Evolutionary conservation across 2,888 invertebrate genomes (phyloP).

Genomic region (Aphodius granarius): DNA sequence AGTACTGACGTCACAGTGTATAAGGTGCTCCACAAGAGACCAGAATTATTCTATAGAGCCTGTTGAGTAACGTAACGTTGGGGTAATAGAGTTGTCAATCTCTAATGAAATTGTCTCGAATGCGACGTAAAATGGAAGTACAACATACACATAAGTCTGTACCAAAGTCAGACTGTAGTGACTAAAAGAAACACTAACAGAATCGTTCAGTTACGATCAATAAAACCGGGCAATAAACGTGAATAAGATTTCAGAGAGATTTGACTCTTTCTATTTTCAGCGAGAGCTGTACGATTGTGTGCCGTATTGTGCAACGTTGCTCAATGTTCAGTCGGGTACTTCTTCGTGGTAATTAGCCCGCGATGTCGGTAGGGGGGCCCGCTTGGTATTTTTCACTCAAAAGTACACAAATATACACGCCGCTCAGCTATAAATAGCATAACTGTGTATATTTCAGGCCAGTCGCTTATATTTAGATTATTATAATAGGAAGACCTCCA

Average conservation of each 20-base stretch:
- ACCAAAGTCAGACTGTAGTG: background rate
- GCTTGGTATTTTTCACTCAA: constrained; percentile 9
- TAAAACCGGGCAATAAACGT: background rate
- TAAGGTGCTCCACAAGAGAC: too few species aligned
- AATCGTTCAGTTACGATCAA: background rate
- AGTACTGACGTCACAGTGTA: too few species aligned
- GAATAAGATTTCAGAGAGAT: background rate
- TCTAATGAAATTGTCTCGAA: background rate
- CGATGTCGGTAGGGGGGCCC: background rate
- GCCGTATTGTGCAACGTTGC: background rate
- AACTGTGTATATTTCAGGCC: constrained; percentile 12
- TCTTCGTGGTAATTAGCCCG: constrained; percentile 2
- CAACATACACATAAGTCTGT: background rate
- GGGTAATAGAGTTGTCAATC: background rate
- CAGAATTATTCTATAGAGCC: background rate
- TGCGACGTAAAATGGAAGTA: background rate
- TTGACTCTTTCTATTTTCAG: background rate
- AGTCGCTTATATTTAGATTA: constrained; percentile 11
- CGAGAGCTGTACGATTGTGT: background rate
- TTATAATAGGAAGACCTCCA: constrained; percentile 14
- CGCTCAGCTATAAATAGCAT: background rate
- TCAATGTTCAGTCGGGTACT: background rate
- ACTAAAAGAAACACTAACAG: background rate
- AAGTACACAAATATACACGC: constrained; percentile 13
- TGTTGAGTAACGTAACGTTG: too few species aligned